Percentiles rank a stretch among this genome's conserved stretches.
These are phyloP conservation scores for Drosophila watanabei DNA, from an alignment of 1,140 invertebrate species.

Conservation along the genomic window DNA sequence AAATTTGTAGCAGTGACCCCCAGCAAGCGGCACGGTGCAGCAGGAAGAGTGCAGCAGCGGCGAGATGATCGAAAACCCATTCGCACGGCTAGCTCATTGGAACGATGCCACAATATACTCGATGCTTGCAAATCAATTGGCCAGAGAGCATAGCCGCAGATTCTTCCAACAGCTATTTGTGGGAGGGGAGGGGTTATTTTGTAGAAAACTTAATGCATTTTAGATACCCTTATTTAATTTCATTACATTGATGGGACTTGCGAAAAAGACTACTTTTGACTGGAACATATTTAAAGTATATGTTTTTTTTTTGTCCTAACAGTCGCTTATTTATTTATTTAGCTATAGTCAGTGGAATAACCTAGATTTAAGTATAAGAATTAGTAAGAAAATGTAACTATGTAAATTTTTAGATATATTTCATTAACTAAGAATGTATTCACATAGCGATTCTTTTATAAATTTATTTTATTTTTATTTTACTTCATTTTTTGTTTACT, in stretches of 20 bases:
- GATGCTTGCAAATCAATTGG: slow-evolving; percentile 78
- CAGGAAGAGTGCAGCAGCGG: slow-evolving; percentile 32
- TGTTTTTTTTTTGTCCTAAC: neutral
- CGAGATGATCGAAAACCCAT: slow-evolving; percentile 68
- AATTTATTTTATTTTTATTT: too few relatives aligned
- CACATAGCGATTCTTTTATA: too few relatives aligned
- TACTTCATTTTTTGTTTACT: too few relatives aligned
- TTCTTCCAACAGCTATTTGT: slow-evolving; percentile 34
- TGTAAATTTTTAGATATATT: too few relatives aligned
- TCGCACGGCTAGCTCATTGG: slow-evolving; percentile 79
- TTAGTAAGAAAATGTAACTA: too few relatives aligned
- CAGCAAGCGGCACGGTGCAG: slow-evolving; percentile 17
- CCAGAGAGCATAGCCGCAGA: slow-evolving; percentile 65
- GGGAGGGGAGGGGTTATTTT: too few relatives aligned
- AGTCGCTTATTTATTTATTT: too few relatives aligned
- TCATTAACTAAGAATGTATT: too few relatives aligned
- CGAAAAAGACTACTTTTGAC: neutral
- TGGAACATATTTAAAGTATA: neutral
- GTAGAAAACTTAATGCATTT: too few relatives aligned
- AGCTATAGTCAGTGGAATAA: too few relatives aligned
- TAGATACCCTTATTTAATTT: neutral
- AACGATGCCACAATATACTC: slow-evolving; percentile 70
- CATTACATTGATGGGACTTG: neutral
- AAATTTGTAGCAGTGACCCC: slow-evolving; percentile 82
- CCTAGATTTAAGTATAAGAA: too few relatives aligned